A percentile compares a stretch with the other conserved stretches of the same genome.
Conservation (phyloP, 2,113 vertebrate genomes). For the Rynchops niger region DNA sequence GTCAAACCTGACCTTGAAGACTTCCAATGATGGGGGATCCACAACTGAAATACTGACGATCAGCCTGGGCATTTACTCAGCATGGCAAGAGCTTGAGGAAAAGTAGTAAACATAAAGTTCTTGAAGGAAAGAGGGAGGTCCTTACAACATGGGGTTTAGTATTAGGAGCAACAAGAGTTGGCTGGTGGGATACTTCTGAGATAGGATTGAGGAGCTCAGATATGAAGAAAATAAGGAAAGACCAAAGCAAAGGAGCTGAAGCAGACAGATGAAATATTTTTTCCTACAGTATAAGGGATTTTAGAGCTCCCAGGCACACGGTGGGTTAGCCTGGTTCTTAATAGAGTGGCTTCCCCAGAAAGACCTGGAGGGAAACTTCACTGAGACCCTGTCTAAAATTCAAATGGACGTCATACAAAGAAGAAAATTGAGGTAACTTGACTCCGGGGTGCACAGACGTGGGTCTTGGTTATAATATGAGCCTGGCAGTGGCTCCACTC, state of each 20-base stretch:
- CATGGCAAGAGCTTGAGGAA: neutral
- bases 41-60: neutral
- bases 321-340: neutral
- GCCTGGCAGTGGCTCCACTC: neutral
- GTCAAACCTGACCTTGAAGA: neutral
- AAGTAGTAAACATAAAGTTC: neutral
- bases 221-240: neutral
- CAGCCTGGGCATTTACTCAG: neutral
- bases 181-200: neutral
- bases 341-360: neutral
- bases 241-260: neutral
- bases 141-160: neutral
- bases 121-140: neutral
- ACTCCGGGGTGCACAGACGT: neutral
- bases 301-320: neutral
- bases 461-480: fast-evolving
- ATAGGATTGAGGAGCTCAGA: neutral
- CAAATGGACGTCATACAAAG: neutral
- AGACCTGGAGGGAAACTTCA: neutral
- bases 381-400: neutral
- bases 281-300: neutral
- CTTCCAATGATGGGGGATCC: neutral
- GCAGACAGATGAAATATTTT: neutral
- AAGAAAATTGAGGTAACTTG: neutral
- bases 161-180: neutral